Evolutionary conservation across 2,888 invertebrate species (phyloP).

Genomic region (Lymantria dispar): DNA sequence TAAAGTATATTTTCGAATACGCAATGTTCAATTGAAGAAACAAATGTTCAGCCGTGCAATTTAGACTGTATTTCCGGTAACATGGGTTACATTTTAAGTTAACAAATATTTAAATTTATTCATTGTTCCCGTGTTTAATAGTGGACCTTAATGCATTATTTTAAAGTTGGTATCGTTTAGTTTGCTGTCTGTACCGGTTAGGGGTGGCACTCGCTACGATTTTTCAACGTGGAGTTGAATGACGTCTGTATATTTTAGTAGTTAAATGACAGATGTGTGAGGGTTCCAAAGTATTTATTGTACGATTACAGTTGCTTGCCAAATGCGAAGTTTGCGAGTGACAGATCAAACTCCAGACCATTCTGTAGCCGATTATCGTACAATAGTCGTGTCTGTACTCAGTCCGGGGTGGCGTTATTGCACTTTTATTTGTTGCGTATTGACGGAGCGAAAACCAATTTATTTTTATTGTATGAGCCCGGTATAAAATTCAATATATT

Average conservation of each 20-base stretch:
- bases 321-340: constrained; percentile 67
- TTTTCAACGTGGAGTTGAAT: constrained; percentile 75
- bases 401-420: constrained; percentile 23
- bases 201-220: constrained; percentile 70
- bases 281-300: constrained; percentile 80
- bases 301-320: constrained; percentile 74
- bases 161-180: constrained; percentile 30
- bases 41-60: constrained; percentile 77
- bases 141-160: constrained; percentile 43
- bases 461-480: constrained; percentile 40
- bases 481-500: constrained; percentile 74
- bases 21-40: constrained; percentile 55
- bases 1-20: constrained; percentile 46
- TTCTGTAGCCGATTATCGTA: constrained; percentile 50
- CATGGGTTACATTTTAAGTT: constrained; percentile 82
- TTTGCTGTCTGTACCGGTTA: constrained; percentile 33
- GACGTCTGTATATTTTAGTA: constrained; percentile 81
- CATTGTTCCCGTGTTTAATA: constrained; percentile 47
- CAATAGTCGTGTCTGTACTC: constrained; percentile 21
- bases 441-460: constrained; percentile 32
- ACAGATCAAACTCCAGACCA: constrained; percentile 65
- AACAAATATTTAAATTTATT: constrained; percentile 82
- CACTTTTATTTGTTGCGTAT: constrained; percentile 60
- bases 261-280: constrained; percentile 80
- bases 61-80: constrained; percentile 81